Base-by-base conservation (phyloP, 2,113 vertebrate genomes). In the Poeciliopsis occidentalis region DNA sequence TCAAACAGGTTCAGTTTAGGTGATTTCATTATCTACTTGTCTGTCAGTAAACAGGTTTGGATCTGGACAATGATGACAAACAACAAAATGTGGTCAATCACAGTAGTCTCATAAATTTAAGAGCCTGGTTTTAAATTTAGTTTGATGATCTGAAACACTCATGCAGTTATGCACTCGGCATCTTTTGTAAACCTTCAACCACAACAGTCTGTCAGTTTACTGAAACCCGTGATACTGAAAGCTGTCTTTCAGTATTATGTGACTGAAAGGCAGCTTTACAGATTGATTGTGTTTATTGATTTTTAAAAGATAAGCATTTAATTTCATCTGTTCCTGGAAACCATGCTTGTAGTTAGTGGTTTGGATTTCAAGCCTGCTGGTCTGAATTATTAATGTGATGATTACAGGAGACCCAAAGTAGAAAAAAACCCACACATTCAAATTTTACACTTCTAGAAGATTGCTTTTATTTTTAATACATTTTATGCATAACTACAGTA, bases 271-370 rank as follows among this genome's bases (percentile, higher is more conserved):
- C 65, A 63, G 68, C 80, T 62, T 62, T 57, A 32, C 39, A 51
- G 63, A 81, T 71, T 76, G 73, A 81, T 81, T 64, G 30, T 5
- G 32, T 77, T 78, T 64, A 83, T 82, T 81, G 90, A 92, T 92
- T 89, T 86, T 78, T 65, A 79, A 79, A 86, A 72, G 88, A 79
- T 7, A 30, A 64, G 66, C 67, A 69, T 87, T 91, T 86, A 71
- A 86, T 88, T 85, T 83, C 65, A 87, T 73, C 76, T 82, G 71
- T 76, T 84, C 73, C 80, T 80, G 39, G 71, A 24, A 67, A 87
- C 76, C 82, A 41, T 76, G 84, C 69, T 30, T 29, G 69, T 64
- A 72, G 78, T 83, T 87, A 87, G 81, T 83, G 78, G 84, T 29
- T 73, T 68, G 12, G 34, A 66, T 86, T 80, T 84, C 85, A 77